Conservation (phyloP, 2,888 invertebrate species). For the Volucella bombylans region DNA sequence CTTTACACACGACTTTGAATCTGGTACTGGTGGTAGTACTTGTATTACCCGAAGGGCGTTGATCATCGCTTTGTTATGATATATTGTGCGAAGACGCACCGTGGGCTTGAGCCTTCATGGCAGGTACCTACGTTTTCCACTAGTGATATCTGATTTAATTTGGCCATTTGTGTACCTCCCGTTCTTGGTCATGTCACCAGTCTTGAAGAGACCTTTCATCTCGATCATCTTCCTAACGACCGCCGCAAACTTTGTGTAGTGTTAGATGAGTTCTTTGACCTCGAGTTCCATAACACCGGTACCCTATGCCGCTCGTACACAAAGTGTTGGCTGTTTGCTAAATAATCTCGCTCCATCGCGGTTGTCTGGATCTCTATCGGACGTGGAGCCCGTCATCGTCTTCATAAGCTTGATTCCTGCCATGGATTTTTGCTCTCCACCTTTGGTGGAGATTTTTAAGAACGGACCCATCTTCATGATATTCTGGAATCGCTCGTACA, state of each 20-base stretch:
- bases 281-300: slow-evolving; percentile 96
- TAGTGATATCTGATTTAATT: slow-evolving; percentile 99
- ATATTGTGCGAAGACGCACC: no score
- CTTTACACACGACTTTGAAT: no score
- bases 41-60: no score
- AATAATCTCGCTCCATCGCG: slow-evolving; percentile 98
- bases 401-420: slow-evolving; percentile 97
- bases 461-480: slow-evolving; percentile 99
- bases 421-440: slow-evolving; percentile 99
- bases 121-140: no score
- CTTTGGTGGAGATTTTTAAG: slow-evolving; percentile 98
- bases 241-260: slow-evolving; percentile 99
- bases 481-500: slow-evolving; percentile 99
- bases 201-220: slow-evolving; percentile 99
- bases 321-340: slow-evolving; percentile 90
- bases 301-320: slow-evolving; percentile 84
- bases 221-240: slow-evolving; percentile 99
- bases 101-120: no score
- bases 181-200: slow-evolving; percentile 99
- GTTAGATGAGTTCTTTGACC: slow-evolving; percentile 97
- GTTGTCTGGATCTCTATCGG: slow-evolving; percentile 97
- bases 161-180: slow-evolving; percentile 99
- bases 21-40: no score
- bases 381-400: slow-evolving; percentile 99
- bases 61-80: no score